Evolutionary conservation across 2,113 vertebrate genomes (phyloP), one percentile per base, ranked within the genome.

Genomic region (Piaya cayana): DNA sequence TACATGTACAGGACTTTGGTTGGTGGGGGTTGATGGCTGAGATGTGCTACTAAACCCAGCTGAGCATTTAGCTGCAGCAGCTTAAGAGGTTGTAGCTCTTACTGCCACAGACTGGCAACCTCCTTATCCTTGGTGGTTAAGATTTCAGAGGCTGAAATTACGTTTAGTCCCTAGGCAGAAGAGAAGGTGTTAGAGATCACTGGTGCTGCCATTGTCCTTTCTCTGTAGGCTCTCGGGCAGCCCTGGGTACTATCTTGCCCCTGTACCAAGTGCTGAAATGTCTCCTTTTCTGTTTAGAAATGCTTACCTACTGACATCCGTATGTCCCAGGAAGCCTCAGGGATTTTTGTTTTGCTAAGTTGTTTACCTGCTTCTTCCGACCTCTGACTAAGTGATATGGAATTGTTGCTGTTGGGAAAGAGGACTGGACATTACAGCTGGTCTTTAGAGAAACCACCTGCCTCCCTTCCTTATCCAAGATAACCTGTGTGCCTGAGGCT

Each of bases 211-310:
- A 22, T 76, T 59, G 23, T 12, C 32, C 27, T 69, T 59, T 60
- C 64, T 45, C 32, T 59, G 45, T 8, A 15, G 29, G 36, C 15
- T 83, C 30, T 83, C 23, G 14, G 55, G 11, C 30, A 70, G 39
- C 45, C 4, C 50, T 62, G 36, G 26, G 10, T 42, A 70, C 15
- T 26, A 13, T 6, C 65, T 85, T 1, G 0, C 8, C 18, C 29
- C n/a, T 12, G 5, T 7, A 21, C 8, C 0, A 0, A 30, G 15
- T 16, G 22, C 37, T 39, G 32, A 37, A 50, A 17, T 27, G 6
- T 12, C 4, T 26, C 3, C 36, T 70, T 50, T 50, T 55, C 42
- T 23, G 13, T 6, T 58, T n/a, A 20, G n/a, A 81, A 90, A 65
- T 15, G 10, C 21, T 29, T 23, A 11, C n/a, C 32, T 49, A 4